Percentiles rank a stretch among this genome's conserved stretches.
Evolutionary conservation across 2,113 vertebrate genomes (phyloP).

Genomic region (Lathamus discolor): DNA sequence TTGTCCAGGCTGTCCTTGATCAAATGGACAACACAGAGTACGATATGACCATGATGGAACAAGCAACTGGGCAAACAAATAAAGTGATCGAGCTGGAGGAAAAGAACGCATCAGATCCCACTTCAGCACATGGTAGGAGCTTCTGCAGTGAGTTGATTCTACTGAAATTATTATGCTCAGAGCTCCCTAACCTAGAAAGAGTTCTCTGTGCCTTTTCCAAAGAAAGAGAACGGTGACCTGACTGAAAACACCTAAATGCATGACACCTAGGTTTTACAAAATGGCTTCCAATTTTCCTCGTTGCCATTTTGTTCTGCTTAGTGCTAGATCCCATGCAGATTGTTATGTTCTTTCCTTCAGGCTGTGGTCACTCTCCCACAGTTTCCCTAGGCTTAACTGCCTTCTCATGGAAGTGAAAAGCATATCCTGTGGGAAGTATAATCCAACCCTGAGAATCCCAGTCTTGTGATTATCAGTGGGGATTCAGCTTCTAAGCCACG

Average conservation of each 20-base stretch:
- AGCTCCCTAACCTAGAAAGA: background rate
- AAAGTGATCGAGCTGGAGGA: slow-evolving; percentile 49
- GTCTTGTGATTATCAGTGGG: background rate
- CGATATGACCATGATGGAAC: slow-evolving; percentile 40
- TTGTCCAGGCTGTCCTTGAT: slow-evolving; percentile 89
- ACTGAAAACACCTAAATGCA: background rate
- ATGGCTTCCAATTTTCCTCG: background rate
- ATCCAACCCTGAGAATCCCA: background rate
- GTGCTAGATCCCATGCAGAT: background rate
- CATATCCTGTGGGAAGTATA: background rate
- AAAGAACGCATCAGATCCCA: slow-evolving; percentile 20
- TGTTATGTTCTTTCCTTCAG: background rate
- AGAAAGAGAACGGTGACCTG: background rate
- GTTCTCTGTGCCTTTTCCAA: background rate
- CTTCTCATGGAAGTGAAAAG: background rate
- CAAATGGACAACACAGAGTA: slow-evolving; percentile 78
- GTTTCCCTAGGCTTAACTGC: background rate
- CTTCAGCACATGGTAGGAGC: slow-evolving; percentile 24
- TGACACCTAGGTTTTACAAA: background rate
- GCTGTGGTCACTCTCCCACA: background rate
- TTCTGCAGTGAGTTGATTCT: background rate
- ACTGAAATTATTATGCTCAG: background rate
- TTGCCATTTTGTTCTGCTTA: background rate
- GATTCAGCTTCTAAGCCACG: background rate
- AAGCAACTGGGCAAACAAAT: slow-evolving; percentile 2